Conservation (phyloP, 2,888 invertebrate species). For the Sphaerophoria rueppellii region DNA sequence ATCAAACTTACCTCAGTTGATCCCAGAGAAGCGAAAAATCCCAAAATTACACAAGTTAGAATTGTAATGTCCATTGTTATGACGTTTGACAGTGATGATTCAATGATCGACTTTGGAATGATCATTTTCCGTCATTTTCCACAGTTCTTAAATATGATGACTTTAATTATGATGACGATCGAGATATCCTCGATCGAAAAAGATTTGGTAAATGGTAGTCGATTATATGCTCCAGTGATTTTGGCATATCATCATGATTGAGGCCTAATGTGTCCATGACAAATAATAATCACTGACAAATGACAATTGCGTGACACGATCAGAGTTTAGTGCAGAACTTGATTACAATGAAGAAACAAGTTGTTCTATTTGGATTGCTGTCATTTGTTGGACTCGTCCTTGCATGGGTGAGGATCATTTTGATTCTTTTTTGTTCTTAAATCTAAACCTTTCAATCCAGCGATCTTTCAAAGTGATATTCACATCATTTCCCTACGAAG, state of each 20-base stretch:
- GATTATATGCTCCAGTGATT: slow-evolving; percentile 51
- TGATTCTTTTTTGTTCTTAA: neutral
- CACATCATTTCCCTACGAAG: slow-evolving; percentile 75
- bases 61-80: slow-evolving; percentile 27
- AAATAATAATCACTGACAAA: neutral
- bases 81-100: neutral
- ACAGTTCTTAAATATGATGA: slow-evolving; percentile 48
- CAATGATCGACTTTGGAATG: slow-evolving; percentile 22
- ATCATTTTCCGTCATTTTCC: neutral
- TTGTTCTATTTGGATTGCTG: slow-evolving; percentile 69
- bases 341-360: slow-evolving; percentile 75
- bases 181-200: slow-evolving; percentile 20
- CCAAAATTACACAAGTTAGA: slow-evolving; percentile 11
- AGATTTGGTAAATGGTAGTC: neutral
- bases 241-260: slow-evolving; percentile 11
- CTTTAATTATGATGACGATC: slow-evolving; percentile 32
- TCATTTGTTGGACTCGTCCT: slow-evolving; percentile 62
- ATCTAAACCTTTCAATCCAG: slow-evolving; percentile 66
- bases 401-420: slow-evolving; percentile 77
- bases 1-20: slow-evolving; percentile 49
- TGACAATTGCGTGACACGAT: neutral
- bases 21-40: slow-evolving; percentile 9
- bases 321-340: slow-evolving; percentile 68
- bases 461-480: slow-evolving; percentile 79
- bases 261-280: neutral